Evolutionary conservation across 2,113 vertebrate species (phyloP).

Genomic region (Panthera leo): DNA sequence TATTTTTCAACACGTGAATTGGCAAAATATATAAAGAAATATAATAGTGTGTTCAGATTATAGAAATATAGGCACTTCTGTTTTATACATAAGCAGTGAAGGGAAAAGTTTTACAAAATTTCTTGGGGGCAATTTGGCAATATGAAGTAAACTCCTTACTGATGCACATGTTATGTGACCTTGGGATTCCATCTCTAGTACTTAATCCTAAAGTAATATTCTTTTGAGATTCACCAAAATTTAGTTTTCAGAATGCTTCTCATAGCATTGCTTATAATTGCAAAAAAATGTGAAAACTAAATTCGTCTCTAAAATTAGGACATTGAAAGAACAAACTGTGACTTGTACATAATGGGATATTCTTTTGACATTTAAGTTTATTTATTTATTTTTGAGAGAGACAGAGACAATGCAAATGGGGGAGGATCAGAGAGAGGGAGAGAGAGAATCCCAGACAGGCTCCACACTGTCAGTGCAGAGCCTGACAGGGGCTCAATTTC

Average conservation of each 20-base stretch:
- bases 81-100: not conserved
- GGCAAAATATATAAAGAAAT: not conserved
- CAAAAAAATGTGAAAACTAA: not conserved
- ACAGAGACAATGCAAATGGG: too few relatives aligned
- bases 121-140: not conserved
- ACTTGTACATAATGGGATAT: not conserved
- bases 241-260: not conserved
- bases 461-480: too few relatives aligned
- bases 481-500: too few relatives aligned
- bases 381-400: too few relatives aligned
- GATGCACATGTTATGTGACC: not conserved
- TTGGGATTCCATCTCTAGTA: not conserved
- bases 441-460: too few relatives aligned
- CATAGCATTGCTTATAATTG: not conserved
- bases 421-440: too few relatives aligned
- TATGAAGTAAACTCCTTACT: conserved; percentile 12
- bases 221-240: not conserved
- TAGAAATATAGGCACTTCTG: not conserved
- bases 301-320: not conserved
- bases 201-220: not conserved
- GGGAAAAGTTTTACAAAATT: not conserved
- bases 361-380: not conserved
- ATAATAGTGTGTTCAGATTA: not conserved
- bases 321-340: not conserved
- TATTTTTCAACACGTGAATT: not conserved